Conservation (phyloP, 2,113 vertebrate genomes). For the Myotis brandtii region DNA sequence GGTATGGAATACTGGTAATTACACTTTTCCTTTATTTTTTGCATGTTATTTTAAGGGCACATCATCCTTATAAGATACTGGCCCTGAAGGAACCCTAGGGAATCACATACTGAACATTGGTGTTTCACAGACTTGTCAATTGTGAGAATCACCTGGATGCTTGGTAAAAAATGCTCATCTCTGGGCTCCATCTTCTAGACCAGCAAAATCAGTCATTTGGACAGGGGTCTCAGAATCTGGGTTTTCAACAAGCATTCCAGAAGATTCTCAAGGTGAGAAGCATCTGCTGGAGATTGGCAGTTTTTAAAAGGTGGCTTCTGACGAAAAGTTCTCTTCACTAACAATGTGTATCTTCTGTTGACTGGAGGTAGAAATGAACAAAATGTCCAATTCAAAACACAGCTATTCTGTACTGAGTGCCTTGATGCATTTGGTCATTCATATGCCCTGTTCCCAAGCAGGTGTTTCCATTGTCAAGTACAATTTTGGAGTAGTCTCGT, state of each 20-base stretch:
- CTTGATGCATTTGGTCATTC: not conserved
- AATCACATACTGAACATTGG: not conserved
- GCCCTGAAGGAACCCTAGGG: not conserved
- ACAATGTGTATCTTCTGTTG: not conserved
- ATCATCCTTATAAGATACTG: not conserved
- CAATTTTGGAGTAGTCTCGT: not conserved
- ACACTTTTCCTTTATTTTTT: not conserved
- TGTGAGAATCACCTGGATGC: not conserved
- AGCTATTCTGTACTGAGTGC: not conserved
- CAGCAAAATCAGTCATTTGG: slow-evolving; percentile 5
- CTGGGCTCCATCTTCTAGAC: not conserved
- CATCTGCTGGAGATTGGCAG: not conserved
- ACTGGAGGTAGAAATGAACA: slow-evolving; percentile 14
- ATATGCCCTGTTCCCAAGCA: not conserved
- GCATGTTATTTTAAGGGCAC: not conserved
- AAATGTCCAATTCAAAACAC: not conserved
- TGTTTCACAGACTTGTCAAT: not conserved
- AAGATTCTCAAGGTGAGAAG: not conserved
- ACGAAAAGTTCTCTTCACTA: not conserved
- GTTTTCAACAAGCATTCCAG: not conserved
- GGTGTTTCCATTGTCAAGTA: not conserved
- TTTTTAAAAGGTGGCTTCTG: not conserved
- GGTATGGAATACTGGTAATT: not conserved
- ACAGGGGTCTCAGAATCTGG: not conserved
- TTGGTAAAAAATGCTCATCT: not conserved